phyloP scores from a whole-genome alignment of 2,797 vertebrate genomes.

The Takifugu rubripes region DNA sequence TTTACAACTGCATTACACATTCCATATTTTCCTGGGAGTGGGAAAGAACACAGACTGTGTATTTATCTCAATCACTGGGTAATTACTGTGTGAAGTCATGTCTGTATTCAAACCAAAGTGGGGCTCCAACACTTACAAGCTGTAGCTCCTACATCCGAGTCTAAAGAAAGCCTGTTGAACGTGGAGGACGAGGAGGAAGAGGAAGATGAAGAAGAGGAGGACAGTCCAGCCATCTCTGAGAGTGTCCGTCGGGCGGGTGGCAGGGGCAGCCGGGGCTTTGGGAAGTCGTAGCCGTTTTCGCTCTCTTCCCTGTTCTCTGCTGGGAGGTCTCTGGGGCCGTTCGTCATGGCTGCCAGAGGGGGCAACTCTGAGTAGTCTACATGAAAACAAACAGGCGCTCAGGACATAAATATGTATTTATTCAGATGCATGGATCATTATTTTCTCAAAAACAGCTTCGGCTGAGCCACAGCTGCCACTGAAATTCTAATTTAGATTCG shows the following conservation, averaged over 20 bases:
- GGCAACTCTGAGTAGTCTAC: constrained; percentile 80
- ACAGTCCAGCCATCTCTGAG: constrained; percentile 83
- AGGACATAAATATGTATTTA: constrained; percentile 1
- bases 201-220: constrained; percentile 76
- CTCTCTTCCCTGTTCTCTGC: constrained; percentile 80
- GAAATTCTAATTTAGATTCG: constrained; percentile 3
- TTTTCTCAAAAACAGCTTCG: neutral
- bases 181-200: constrained; percentile 60
- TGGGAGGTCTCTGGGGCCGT: constrained; percentile 66
- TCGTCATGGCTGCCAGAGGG: constrained; percentile 52
- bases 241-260: constrained; percentile 82
- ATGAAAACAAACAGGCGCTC: neutral
- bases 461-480: constrained; percentile 6
- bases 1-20: neutral
- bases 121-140: constrained; percentile 47
- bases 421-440: neutral
- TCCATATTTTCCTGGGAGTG: neutral
- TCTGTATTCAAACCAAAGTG: neutral
- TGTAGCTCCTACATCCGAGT: constrained; percentile 72
- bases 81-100: neutral
- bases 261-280: constrained; percentile 78
- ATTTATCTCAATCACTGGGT: neutral
- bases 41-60: neutral
- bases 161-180: constrained; percentile 83
- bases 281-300: constrained; percentile 87